Conservation (phyloP, 2,113 vertebrate genomes). For the Apus apus region DNA sequence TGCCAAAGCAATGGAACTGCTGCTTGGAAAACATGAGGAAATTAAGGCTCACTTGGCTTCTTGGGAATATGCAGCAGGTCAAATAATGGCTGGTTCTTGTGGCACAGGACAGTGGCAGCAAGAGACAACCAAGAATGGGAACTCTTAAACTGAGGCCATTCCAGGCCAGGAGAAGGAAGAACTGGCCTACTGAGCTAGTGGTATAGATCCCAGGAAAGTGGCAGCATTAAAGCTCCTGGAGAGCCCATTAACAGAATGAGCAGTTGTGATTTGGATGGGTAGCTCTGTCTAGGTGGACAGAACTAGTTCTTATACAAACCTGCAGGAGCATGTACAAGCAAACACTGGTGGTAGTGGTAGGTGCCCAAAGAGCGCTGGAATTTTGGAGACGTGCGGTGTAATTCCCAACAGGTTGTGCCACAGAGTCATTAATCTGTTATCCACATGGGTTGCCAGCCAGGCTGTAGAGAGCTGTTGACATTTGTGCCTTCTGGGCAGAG, state of each 20-base stretch:
- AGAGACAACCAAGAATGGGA: not conserved
- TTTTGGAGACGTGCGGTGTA: not conserved
- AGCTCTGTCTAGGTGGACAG: not conserved
- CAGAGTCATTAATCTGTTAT: not conserved
- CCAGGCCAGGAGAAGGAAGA: not conserved
- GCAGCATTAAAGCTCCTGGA: not conserved
- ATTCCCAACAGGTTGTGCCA: not conserved
- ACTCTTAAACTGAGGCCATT: not conserved
- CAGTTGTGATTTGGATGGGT: not conserved
- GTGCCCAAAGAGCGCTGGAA: not conserved
- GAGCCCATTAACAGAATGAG: not conserved
- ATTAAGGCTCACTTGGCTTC: not conserved
- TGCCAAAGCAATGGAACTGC: not conserved
- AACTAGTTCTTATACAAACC: not conserved
- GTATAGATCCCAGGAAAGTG: not conserved
- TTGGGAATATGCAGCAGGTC: not conserved
- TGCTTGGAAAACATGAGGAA: not conserved
- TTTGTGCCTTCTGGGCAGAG: not conserved
- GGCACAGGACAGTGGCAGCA: not conserved
- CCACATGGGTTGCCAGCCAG: not conserved
- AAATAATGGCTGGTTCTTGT: not conserved
- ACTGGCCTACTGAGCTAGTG: not conserved
- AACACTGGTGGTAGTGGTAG: not conserved
- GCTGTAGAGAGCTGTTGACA: not conserved
- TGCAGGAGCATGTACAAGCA: not conserved